Percentiles rank a stretch among this genome's conserved stretches.
phyloP scores from a whole-genome alignment of 2,797 vertebrate species.

The Sebastes hopkinsi region DNA sequence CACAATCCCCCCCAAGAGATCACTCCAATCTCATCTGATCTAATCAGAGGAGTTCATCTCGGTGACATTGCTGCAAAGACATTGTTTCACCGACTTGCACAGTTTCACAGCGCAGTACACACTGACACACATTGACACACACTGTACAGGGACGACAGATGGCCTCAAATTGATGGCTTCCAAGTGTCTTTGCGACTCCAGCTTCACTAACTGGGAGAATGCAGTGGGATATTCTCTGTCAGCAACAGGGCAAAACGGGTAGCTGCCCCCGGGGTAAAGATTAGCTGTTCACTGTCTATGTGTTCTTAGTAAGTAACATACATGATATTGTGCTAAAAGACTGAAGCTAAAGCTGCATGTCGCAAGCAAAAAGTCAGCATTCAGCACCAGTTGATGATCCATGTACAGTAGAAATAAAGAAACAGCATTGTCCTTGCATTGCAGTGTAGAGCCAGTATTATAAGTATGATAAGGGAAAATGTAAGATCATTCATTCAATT shows the following conservation, averaged over 20 bases:
- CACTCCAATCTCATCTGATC: conserved; percentile 25
- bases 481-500: not conserved
- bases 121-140: not conserved
- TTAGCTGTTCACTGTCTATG: not conserved
- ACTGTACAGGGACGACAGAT: conserved; percentile 28
- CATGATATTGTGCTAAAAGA: not conserved
- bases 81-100: not conserved
- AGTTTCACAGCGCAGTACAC: conserved; percentile 1
- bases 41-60: conserved; percentile 19
- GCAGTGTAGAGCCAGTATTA: not conserved
- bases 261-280: not conserved
- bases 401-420: not conserved
- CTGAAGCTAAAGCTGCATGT: not conserved
- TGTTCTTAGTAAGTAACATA: too few species aligned
- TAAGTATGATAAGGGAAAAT: not conserved
- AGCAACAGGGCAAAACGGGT: not conserved
- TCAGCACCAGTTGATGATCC: not conserved
- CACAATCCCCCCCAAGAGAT: conserved; percentile 11
- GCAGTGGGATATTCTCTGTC: not conserved
- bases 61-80: conserved; percentile 35
- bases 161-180: conserved; percentile 1
- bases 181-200: conserved; percentile 1
- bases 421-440: not conserved
- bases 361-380: not conserved
- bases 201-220: not conserved